These are phyloP conservation scores for Tringa solitaria DNA, from an alignment of 2,113 vertebrate species.

Conservation along the genomic window DNA sequence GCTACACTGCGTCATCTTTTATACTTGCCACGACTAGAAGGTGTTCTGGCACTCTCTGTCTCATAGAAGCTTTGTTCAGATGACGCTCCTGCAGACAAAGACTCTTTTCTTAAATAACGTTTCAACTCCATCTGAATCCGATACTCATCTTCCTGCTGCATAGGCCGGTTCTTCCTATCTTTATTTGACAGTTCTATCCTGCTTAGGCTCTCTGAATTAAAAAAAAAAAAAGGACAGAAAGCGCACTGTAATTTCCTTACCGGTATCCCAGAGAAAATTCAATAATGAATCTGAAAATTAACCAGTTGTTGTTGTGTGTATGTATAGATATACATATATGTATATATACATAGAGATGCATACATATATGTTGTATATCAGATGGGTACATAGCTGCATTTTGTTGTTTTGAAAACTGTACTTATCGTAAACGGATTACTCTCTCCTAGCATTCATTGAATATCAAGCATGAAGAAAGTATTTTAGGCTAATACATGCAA, in stretches of 20 bases:
- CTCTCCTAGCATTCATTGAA: not conserved
- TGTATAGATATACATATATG: too few relatives aligned
- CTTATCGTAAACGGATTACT: not conserved
- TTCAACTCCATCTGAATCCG: constrained; percentile 95
- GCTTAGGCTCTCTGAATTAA: constrained; percentile 79
- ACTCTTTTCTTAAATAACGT: constrained; percentile 90
- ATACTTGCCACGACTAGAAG: constrained; percentile 90
- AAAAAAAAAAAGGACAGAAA: constrained; percentile 4
- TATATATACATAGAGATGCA: too few relatives aligned
- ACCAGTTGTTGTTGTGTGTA: not conserved
- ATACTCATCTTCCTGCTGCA: constrained; percentile 96
- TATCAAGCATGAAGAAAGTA: not conserved
- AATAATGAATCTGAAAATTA: not conserved
- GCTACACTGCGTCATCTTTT: not conserved
- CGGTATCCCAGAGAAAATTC: not conserved
- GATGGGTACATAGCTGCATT: not conserved
- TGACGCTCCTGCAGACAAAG: constrained; percentile 73
- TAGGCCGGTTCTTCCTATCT: constrained; percentile 91
- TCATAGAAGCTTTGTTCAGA: constrained; percentile 91
- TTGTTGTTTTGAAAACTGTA: not conserved
- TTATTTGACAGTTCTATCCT: constrained; percentile 80
- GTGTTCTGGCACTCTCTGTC: constrained; percentile 86
- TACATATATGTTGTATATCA: not conserved
- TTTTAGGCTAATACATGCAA: not conserved
- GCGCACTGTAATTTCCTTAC: not conserved